phyloP scores from a whole-genome alignment of 2,888 invertebrate genomes.

The Gisinianus flammeolus region DNA sequence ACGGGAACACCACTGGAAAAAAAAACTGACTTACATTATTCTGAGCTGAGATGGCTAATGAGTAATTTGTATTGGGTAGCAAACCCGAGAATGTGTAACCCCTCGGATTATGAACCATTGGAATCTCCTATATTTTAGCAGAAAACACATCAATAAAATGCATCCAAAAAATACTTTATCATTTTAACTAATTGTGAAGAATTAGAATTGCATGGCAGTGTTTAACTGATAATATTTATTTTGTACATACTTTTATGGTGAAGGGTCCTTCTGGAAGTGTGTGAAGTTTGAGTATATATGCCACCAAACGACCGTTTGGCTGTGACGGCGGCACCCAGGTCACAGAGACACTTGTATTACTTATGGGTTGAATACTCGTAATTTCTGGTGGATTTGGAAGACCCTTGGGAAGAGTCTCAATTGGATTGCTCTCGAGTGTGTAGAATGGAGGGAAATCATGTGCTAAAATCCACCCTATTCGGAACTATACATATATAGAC shows the following conservation, averaged over 20 bases:
- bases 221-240: no score
- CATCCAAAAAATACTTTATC: no score
- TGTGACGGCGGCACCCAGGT: conserved; percentile 57
- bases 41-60: conserved; percentile 53
- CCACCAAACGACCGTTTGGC: conserved; percentile 55
- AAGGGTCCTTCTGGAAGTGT: conserved; percentile 47
- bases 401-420: conserved; percentile 53
- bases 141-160: no score
- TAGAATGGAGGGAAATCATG: conserved; percentile 53
- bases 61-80: conserved; percentile 57
- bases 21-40: no score
- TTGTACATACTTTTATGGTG: conserved; percentile 53
- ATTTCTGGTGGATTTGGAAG: conserved; percentile 55
- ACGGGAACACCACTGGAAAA: no score
- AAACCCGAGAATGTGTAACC: conserved; percentile 57
- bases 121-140: conserved; percentile 58
- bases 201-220: no score
- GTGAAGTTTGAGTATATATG: conserved; percentile 53
- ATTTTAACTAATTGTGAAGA: no score
- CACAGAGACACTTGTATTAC: conserved; percentile 56
- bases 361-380: conserved; percentile 56
- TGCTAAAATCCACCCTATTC: conserved; percentile 56
- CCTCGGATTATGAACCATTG: conserved; percentile 49
- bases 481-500: conserved; percentile 44
- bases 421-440: conserved; percentile 51